Evolutionary conservation across 1,140 invertebrate species (phyloP).

Genomic region (Muscidifurax raptorellus): DNA sequence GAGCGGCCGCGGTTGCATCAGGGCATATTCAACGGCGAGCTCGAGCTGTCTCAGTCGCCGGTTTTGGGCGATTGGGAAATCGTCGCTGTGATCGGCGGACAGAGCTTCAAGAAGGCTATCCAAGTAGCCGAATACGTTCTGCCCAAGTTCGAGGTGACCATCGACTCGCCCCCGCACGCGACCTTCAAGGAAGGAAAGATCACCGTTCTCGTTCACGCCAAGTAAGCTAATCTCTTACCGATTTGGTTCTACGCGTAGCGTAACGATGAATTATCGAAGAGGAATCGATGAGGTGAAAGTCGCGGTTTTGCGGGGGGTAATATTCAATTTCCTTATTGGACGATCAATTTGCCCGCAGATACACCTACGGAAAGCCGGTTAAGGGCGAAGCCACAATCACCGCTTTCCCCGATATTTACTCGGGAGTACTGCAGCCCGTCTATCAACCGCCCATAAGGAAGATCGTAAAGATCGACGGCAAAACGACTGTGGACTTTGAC

Average conservation of each 20-base stretch:
- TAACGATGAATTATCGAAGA: too few species aligned
- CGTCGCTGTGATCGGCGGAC: conserved; percentile 77
- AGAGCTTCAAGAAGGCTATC: conserved; percentile 83
- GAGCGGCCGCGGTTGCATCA: conserved; percentile 80
- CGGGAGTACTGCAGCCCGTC: conserved; percentile 86
- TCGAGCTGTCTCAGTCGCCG: conserved; percentile 88
- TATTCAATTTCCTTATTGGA: neutral
- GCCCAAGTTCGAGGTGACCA: conserved; percentile 92
- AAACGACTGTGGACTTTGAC: conserved; percentile 85
- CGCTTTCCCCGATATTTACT: conserved; percentile 86
- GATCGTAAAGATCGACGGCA: conserved; percentile 87
- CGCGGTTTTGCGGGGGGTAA: neutral
- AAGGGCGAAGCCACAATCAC: conserved; percentile 86
- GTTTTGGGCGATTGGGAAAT: conserved; percentile 96
- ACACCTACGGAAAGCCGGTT: conserved; percentile 89
- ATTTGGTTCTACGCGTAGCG: too few species aligned
- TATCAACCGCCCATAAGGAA: conserved; percentile 85
- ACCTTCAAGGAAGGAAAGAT: conserved; percentile 88
- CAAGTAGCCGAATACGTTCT: conserved; percentile 94
- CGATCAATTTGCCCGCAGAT: conserved; percentile 71
- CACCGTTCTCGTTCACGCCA: conserved; percentile 86
- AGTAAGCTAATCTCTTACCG: too few species aligned
- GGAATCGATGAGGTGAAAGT: conserved; percentile 10
- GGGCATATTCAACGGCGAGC: conserved; percentile 87
- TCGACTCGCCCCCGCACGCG: conserved; percentile 87